Conservation (phyloP, 1,140 invertebrate species). For the Drosophila tropicalis region DNA sequence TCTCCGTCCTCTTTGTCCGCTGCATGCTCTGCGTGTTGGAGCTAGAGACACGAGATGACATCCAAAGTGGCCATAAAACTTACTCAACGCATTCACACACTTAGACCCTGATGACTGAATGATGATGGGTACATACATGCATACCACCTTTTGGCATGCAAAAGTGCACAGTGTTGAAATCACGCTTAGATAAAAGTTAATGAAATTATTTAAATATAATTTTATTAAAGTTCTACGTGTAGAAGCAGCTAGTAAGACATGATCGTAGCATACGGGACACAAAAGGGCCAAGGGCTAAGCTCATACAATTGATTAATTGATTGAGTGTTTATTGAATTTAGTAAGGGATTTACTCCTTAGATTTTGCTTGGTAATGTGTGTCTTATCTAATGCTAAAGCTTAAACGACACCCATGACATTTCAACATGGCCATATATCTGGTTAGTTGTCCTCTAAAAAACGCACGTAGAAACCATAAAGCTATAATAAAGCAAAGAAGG, state of each 20-base stretch:
- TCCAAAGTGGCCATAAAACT: slow-evolving; percentile 49
- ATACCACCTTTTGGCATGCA: slow-evolving; percentile 3
- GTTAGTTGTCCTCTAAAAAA: slow-evolving; percentile 25
- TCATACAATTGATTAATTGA: neutral
- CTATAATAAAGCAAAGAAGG: slow-evolving; percentile 64
- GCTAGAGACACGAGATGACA: slow-evolving; percentile 25
- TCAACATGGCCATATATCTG: slow-evolving; percentile 7
- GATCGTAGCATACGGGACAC: too few relatives aligned
- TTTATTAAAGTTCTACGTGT: slow-evolving; percentile 19
- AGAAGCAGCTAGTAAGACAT: neutral
- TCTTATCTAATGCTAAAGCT: too few relatives aligned
- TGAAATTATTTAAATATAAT: slow-evolving; percentile 44
- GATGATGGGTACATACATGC: too few relatives aligned
- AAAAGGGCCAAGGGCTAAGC: too few relatives aligned
- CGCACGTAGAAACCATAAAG: slow-evolving; percentile 70
- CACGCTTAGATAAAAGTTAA: slow-evolving; percentile 43
- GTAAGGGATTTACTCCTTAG: too few relatives aligned
- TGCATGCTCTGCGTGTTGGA: neutral
- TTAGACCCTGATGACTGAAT: neutral
- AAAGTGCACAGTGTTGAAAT: slow-evolving; percentile 29
- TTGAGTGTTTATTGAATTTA: neutral
- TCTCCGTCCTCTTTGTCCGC: too few relatives aligned
- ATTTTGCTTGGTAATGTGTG: too few relatives aligned
- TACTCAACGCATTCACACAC: slow-evolving; percentile 20
- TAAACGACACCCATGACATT: slow-evolving; percentile 26